Evolutionary conservation across 1,140 invertebrate species (phyloP).

Genomic region (Lepidostoma basale): DNA sequence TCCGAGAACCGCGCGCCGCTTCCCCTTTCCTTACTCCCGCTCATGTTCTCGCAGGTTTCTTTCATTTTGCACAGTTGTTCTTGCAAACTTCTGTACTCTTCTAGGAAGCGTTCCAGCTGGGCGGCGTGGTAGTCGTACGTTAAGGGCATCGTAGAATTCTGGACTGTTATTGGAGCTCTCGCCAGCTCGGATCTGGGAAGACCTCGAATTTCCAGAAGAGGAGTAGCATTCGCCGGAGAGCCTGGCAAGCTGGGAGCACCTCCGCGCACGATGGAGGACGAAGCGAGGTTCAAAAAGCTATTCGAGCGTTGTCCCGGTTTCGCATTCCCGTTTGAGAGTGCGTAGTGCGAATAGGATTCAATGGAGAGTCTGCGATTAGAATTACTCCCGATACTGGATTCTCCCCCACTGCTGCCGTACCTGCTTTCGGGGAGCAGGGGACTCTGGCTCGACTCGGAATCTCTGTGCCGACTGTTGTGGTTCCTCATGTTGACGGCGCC

Average conservation of each 20-base stretch:
- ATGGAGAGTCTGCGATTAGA: conserved; percentile 34
- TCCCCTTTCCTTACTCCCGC: conserved; percentile 60
- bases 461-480: conserved; percentile 57
- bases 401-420: conserved; percentile 58
- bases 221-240: conserved; percentile 61
- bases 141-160: conserved; percentile 56
- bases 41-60: conserved; percentile 71
- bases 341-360: conserved; percentile 45
- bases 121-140: conserved; percentile 76
- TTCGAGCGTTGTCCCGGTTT: conserved; percentile 56
- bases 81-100: conserved; percentile 76
- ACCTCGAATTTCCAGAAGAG: conserved; percentile 60
- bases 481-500: conserved; percentile 45
- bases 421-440: conserved; percentile 64
- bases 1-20: conserved; percentile 50
- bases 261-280: conserved; percentile 44
- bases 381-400: conserved; percentile 49
- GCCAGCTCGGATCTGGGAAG: conserved; percentile 49
- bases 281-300: conserved; percentile 62
- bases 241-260: conserved; percentile 56
- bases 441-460: conserved; percentile 68
- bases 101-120: conserved; percentile 75
- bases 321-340: conserved; percentile 39
- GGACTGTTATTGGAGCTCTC: conserved; percentile 51
- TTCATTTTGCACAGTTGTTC: conserved; percentile 79